These are phyloP conservation scores for Eueremaeus valkanovi DNA, from an alignment of 2,888 invertebrate genomes.

Conservation along the genomic window DNA sequence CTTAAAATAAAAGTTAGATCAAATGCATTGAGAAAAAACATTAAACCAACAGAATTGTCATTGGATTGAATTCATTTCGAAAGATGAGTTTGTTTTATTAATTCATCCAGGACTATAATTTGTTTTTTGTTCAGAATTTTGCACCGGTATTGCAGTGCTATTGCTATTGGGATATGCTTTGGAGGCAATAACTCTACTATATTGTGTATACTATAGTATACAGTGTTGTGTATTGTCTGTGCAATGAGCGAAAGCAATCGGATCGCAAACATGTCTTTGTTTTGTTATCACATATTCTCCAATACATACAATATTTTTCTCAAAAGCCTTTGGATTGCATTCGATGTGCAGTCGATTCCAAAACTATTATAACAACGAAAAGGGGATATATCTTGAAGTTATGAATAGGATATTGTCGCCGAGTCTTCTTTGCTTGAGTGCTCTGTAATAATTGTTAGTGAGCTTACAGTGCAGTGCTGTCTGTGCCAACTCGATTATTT, in stretches of 20 bases:
- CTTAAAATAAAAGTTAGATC: constrained; percentile 17
- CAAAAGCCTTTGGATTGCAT: neutral
- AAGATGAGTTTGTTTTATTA: constrained; percentile 30
- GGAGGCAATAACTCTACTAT: constrained; percentile 8
- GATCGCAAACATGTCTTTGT: constrained; percentile 25
- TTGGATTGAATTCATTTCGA: constrained; percentile 24
- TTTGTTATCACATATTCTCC: constrained; percentile 31
- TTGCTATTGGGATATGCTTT: too few relatives aligned
- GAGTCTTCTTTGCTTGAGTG: constrained; percentile 34
- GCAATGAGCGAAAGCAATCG: constrained; percentile 24
- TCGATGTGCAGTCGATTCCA: neutral
- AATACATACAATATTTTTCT: constrained; percentile 19
- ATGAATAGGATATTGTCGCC: constrained; percentile 34
- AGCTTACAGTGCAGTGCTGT: neutral
- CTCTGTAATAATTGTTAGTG: constrained; percentile 32
- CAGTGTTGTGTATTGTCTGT: constrained; percentile 20
- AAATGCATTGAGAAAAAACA: neutral
- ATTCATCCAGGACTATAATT: constrained; percentile 20
- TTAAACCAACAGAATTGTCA: neutral
- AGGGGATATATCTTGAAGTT: constrained; percentile 5
- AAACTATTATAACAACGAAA: constrained; percentile 21
- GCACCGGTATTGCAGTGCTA: neutral
- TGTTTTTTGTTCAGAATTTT: neutral
- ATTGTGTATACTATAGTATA: neutral
- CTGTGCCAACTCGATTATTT: constrained; percentile 32